Evolutionary conservation across 2,113 vertebrate species (phyloP).

Genomic region (Nerophis ophidion): DNA sequence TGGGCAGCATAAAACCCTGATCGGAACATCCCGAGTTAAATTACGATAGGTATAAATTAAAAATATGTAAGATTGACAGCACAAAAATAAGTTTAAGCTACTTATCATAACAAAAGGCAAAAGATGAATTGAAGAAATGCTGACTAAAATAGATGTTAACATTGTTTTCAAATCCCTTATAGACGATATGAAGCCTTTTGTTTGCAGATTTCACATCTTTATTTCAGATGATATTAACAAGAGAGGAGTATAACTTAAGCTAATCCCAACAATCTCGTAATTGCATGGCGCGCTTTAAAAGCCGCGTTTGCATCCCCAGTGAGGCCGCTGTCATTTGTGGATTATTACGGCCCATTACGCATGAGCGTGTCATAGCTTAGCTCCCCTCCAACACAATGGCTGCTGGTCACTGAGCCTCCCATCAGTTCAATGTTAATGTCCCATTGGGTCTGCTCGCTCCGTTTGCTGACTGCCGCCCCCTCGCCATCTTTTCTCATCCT

Average conservation of each 20-base stretch:
- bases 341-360: conserved; percentile 69
- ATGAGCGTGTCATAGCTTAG: conserved; percentile 50
- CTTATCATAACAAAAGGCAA: no score
- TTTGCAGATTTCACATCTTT: conserved; percentile 2
- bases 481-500: conserved; percentile 68
- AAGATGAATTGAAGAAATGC: no score
- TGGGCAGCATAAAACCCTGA: no score
- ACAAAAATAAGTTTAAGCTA: no score
- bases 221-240: neutral
- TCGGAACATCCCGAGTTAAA: no score
- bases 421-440: conserved; percentile 76
- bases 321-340: conserved; percentile 60
- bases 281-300: conserved; percentile 34
- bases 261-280: conserved; percentile 27
- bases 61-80: no score
- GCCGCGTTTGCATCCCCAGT: conserved; percentile 41
- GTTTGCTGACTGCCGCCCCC: conserved; percentile 39
- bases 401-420: conserved; percentile 52
- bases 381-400: conserved; percentile 30
- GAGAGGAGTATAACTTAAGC: neutral
- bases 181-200: neutral
- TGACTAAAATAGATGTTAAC: no score
- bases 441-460: conserved; percentile 53
- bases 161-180: no score
- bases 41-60: no score